phyloP scores from a whole-genome alignment of 2,797 vertebrate genomes.

The Centroberyx gerrardi region DNA sequence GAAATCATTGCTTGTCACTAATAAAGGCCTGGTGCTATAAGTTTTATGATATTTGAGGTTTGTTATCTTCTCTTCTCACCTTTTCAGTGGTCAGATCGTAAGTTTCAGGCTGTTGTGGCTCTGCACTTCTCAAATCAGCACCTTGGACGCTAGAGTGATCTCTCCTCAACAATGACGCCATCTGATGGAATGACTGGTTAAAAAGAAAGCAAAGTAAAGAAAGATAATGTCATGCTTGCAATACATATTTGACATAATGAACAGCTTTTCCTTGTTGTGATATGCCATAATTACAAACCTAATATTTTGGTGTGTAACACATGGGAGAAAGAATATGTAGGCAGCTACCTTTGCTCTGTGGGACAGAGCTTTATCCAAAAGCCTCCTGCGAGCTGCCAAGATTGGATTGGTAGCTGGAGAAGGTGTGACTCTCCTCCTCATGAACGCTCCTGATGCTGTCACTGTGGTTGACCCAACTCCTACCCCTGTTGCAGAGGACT shows the following conservation, averaged over 20 bases:
- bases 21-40: too few species aligned
- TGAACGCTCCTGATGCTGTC: slow-evolving; percentile 47
- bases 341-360: slow-evolving; percentile 86
- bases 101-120: slow-evolving; percentile 67
- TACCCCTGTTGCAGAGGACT: slow-evolving; percentile 51
- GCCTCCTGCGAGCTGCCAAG: slow-evolving; percentile 84
- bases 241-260: neutral
- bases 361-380: slow-evolving; percentile 86
- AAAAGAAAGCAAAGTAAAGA: slow-evolving; percentile 10
- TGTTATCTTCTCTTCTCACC: slow-evolving; percentile 64
- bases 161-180: slow-evolving; percentile 77
- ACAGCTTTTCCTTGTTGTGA: neutral
- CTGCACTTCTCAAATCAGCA: slow-evolving; percentile 69
- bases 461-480: slow-evolving; percentile 49
- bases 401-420: slow-evolving; percentile 82
- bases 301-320: neutral
- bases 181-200: slow-evolving; percentile 77
- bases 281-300: neutral
- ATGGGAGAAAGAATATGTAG: neutral
- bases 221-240: neutral
- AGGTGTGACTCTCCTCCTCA: slow-evolving; percentile 72
- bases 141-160: slow-evolving; percentile 72
- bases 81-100: slow-evolving; percentile 80
- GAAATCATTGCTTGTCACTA: too few species aligned
- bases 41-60: neutral